Evolutionary conservation across 2,888 invertebrate species (phyloP), one percentile per base, ranked within the genome.

Genomic region (Drosophila acutilabella): DNA sequence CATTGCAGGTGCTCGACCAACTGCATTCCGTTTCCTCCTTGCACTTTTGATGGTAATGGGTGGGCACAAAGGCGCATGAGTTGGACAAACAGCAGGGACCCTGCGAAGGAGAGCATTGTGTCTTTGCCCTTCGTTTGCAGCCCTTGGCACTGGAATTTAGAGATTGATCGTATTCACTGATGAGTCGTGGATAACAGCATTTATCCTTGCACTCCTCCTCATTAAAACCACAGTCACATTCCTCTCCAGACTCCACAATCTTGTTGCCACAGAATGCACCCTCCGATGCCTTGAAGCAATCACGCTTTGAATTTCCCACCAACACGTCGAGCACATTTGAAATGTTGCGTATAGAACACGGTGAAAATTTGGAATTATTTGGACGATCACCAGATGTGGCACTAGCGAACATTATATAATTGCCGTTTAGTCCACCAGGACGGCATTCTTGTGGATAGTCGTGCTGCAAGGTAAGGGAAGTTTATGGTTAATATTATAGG

Each of bases 201-300:
- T 95, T 96, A 86, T 96, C 96, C 78, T 95, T 95, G 93, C 99
- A 99, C 90, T 99, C 99, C 13, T 96, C 95, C 72, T 96, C 96
- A 86, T 97, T 96, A 91, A 98, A 99, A 23, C 98, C 98, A 90
- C 98, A 98, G 92, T 99, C 99, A 91, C 99, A 99, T 93, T 99
- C 97, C 93, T 99, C 99, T 51, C 97, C 98, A 26, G 96, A 96
- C 92, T 99, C 99, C 0, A 98, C 98, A 88, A 99, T 98, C 93
- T 98, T 98, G 93, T 99, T 99, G 60, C 99, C 99, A 93, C 99
- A 99, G 95, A 99, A 99, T 30, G 99, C 98, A 65, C 98, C 98
- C 69, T 95, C 96, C 58, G 96, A 96, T n/a, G 95, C 96, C 80
- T 96, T 95, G 92, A 99, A 98, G 90, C 99, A 99, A 93, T 99